Evolutionary conservation across 1,140 invertebrate genomes (phyloP).

Genomic region (Papilio aristodemus): DNA sequence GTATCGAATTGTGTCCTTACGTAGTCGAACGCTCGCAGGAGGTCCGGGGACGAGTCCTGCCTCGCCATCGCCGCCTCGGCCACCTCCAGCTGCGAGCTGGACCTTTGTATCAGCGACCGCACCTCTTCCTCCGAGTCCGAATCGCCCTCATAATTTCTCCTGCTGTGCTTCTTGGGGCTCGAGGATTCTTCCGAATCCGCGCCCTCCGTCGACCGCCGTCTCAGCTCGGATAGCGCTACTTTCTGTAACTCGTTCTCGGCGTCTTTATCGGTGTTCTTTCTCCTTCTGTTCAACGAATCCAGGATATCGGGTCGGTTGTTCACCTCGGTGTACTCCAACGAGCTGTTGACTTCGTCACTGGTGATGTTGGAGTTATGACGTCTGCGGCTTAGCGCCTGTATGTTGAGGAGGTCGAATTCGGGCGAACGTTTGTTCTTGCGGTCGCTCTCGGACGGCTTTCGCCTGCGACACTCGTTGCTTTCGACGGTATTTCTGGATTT

Average conservation of each 20-base stretch:
- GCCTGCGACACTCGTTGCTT: slow-evolving; percentile 68
- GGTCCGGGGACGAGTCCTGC: slow-evolving; percentile 69
- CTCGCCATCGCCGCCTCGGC: slow-evolving; percentile 70
- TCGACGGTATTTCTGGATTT: slow-evolving; percentile 75
- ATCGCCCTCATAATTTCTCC: slow-evolving; percentile 72
- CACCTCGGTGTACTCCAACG: slow-evolving; percentile 71
- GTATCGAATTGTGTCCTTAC: slow-evolving; percentile 75
- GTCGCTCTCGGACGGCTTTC: slow-evolving; percentile 66
- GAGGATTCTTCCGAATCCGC: slow-evolving; percentile 66
- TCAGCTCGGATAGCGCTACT: slow-evolving; percentile 60
- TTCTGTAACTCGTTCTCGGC: slow-evolving; percentile 66
- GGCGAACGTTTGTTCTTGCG: slow-evolving; percentile 71
- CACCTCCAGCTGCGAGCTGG: slow-evolving; percentile 67
- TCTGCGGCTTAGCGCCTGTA: slow-evolving; percentile 66
- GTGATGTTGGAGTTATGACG: slow-evolving; percentile 72
- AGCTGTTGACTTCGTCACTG: slow-evolving; percentile 72
- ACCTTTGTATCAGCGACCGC: slow-evolving; percentile 78
- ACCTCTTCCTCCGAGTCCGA: slow-evolving; percentile 86
- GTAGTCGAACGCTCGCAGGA: slow-evolving; percentile 76
- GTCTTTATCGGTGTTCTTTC: slow-evolving; percentile 55
- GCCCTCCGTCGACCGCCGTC: slow-evolving; percentile 62
- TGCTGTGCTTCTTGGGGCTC: slow-evolving; percentile 61
- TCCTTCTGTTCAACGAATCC: slow-evolving; percentile 67
- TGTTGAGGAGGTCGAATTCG: slow-evolving; percentile 71
- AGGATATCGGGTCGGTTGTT: slow-evolving; percentile 75